Base-by-base conservation (phyloP, 1,140 invertebrate species). In the Drosophila micromelanica region DNA sequence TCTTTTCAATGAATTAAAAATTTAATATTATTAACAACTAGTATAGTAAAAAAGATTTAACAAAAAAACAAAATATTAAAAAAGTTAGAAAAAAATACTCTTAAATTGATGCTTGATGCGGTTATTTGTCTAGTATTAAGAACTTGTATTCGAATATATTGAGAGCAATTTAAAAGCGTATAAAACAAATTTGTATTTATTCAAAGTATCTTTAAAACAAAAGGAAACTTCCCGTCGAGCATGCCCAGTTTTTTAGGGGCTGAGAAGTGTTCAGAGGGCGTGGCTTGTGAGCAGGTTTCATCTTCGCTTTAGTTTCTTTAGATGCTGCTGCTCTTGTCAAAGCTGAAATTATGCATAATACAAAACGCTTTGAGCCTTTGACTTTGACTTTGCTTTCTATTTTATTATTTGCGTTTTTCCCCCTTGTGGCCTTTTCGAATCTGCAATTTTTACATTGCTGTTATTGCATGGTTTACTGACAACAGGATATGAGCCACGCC, bases 281-380 rank as follows among this genome's bases (percentile, higher is more conserved):
- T 23, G 32, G 13, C 15, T 40, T 38, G 9, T 5, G 4, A 32
- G 27, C 12, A 17, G 35, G 37, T 51, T 60, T 35, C 23, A 38
- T 49, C 38, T 45, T 51, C 27, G 37, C 20, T 42, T 63, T 54
- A 46, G 40, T 63, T 52, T 54, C 20, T 64, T 55, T 49, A 61
- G 45, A 49, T 32, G 20, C 9, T 20, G 23, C 38, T 8, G 45
- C 35, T 64, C 9, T 37, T 15, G 61, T 35, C 49, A 35, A 46
- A 55, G 61, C 51, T 54, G 40, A 35, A 55, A 55, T 55, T 49
- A 30, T 40, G 61, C 61, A 64, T 64, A 54, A 64, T 43, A 54
- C 40, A 37, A n/a, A 45, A 43, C 12, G 15, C 13, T 23, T 13
- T 30, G 15, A 3, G 49, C 27, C 30, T 62, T 45, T 62, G 49